Conservation (phyloP, 2,113 vertebrate species). For the Vireo altiloquus region DNA sequence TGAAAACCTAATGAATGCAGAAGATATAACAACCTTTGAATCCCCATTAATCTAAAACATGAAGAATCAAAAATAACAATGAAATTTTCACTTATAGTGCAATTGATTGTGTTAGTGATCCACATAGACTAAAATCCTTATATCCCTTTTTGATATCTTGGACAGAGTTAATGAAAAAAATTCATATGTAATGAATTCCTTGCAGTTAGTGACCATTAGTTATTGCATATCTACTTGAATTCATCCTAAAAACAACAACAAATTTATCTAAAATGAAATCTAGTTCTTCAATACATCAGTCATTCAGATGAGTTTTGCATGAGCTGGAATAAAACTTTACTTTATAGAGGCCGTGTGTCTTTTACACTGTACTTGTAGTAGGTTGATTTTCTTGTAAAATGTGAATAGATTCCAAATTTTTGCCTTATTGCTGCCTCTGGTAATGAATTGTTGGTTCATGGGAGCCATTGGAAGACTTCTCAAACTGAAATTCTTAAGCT, state of each 20-base stretch:
- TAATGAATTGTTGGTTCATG: background rate
- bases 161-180: background rate
- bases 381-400: background rate
- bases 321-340: background rate
- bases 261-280: background rate
- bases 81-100: background rate
- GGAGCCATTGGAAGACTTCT: background rate
- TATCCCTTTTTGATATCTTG: background rate
- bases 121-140: background rate
- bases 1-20: background rate
- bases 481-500: background rate
- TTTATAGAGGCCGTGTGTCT: background rate
- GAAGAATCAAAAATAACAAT: background rate
- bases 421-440: background rate
- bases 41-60: background rate
- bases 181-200: background rate
- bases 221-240: background rate
- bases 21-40: background rate
- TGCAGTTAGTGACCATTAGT: background rate
- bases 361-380: background rate
- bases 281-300: background rate
- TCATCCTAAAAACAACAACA: background rate
- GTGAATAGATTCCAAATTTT: background rate
- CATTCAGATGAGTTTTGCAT: background rate
- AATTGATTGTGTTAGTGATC: background rate